Evolutionary conservation across 2,888 invertebrate genomes (phyloP).

Genomic region (Pristionchus japonicus): DNA sequence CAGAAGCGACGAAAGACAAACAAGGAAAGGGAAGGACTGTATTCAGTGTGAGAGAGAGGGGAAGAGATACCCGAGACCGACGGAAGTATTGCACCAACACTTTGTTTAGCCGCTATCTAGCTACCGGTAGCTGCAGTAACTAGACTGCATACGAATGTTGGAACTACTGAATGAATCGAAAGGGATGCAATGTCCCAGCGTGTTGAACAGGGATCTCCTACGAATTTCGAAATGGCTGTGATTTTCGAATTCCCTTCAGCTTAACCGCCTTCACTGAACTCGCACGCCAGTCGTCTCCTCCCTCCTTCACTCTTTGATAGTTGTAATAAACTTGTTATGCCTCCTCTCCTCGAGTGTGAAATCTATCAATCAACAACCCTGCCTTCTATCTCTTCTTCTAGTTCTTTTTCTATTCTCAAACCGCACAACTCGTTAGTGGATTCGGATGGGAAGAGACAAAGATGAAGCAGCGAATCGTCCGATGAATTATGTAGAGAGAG

Average conservation of each 20-base stretch:
- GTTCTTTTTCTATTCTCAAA: neutral
- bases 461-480: neutral
- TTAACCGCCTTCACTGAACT: neutral
- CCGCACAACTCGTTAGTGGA: slow-evolving; percentile 12
- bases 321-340: slow-evolving; percentile 35
- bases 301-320: neutral
- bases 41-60: neutral
- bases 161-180: no score
- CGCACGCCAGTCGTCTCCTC: neutral
- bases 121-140: no score
- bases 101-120: no score
- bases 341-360: slow-evolving; percentile 7
- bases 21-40: neutral
- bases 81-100: no score
- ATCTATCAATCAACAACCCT: slow-evolving; percentile 23
- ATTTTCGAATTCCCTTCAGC: neutral
- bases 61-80: no score
- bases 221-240: no score
- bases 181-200: no score
- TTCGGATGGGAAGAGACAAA: neutral
- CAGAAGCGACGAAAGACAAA: neutral
- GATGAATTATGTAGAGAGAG: slow-evolving; percentile 2
- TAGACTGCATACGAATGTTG: no score
- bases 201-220: no score
- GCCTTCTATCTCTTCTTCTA: neutral